A percentile compares a stretch with the other conserved stretches of the same genome.
Evolutionary conservation across 2,888 invertebrate species (phyloP).

Genomic region (Lydus trimaculatus): DNA sequence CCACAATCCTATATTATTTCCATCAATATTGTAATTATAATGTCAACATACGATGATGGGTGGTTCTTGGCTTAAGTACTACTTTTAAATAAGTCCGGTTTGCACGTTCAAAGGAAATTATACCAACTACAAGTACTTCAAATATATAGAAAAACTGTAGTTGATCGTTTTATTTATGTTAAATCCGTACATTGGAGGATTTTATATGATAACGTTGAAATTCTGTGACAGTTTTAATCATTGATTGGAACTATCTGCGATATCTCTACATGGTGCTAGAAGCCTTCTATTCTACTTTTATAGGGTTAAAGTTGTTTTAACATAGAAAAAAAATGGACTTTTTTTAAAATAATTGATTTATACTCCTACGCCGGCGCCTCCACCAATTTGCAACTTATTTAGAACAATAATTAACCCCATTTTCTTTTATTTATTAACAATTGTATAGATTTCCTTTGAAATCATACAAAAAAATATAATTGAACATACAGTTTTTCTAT

Average conservation of each 20-base stretch:
- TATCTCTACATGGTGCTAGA: neutral
- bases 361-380: neutral
- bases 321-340: neutral
- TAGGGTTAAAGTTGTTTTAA: neutral
- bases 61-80: neutral
- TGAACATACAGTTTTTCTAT: neutral
- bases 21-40: slow-evolving; percentile 5
- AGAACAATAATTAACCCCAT: neutral
- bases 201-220: neutral
- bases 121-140: neutral
- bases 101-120: slow-evolving; percentile 1
- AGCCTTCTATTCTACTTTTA: too few relatives aligned
- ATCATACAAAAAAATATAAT: too few relatives aligned
- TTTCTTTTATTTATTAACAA: too few relatives aligned
- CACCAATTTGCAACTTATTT: neutral
- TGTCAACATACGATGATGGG: neutral
- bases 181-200: neutral
- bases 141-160: neutral
- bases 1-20: neutral
- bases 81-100: neutral
- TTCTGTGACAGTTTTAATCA: neutral
- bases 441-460: too few relatives aligned
- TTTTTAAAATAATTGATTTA: neutral
- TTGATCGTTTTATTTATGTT: neutral
- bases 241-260: neutral